Evolutionary conservation across 2,888 invertebrate genomes (phyloP), one percentile per base, ranked within the genome.

Genomic region (Eilema griseolum): DNA sequence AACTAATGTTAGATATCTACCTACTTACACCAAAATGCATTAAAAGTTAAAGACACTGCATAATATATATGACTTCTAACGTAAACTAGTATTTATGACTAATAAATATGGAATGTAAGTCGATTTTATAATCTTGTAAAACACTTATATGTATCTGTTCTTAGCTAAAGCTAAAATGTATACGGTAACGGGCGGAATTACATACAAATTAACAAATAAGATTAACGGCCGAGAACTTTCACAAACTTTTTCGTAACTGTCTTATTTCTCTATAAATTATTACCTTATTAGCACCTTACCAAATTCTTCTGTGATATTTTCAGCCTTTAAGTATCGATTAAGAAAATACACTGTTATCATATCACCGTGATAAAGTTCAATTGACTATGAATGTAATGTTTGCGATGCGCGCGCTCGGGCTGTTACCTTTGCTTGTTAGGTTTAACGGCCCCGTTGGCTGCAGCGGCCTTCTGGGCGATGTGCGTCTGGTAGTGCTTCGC

Each of bases 401-500:
- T 69, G 72, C 74, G 83, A 83, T 72, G 80, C 80, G 84, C 82
- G 81, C 75, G 74, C 72, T 84, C 85, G 87, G 93, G 66, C 69
- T 69, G 81, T 95, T 95, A 95, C 92, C 95, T 93, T 89, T 92
- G 92, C 85, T 96, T 96, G 78, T 88, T 93, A 76, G 96, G 94
- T 81, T 96, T 96, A 78, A 86, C 89, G 70, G 96, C 95, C 66
- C 97, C 97, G 81, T 97, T 97, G 70, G 96, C 96, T 7, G 96
- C 96, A 26, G 96, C 97, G 85, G 96, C 97, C 91, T 98, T 98
- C 91, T 98, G 98, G 64, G 98, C 98, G 88, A 98, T 97, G 91
- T 98, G 98, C 75, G 98, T 98, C 95, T 98, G 98, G 89, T 98
- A 98, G 93, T 98, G 98, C 90, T 98, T 98, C 73, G 98, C 98